Base-by-base conservation (phyloP, 2,113 vertebrate genomes). In the Peromyscus californicus region DNA sequence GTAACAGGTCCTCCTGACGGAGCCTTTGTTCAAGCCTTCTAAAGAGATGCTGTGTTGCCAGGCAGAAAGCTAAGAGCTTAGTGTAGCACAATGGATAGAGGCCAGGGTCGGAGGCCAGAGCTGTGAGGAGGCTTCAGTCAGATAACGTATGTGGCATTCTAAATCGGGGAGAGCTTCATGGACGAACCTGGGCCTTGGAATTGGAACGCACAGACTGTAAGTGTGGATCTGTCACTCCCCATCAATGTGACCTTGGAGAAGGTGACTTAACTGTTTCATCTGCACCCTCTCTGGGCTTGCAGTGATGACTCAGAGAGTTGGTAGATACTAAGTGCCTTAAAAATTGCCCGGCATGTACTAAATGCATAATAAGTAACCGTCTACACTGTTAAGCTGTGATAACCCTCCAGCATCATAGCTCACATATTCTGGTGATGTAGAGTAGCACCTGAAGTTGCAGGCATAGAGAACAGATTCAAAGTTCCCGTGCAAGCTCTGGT, bases 1-100 rank as follows among this genome's bases (percentile, higher is more conserved):
- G 84, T 95, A 95, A 83, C 87, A 95, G 94, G 97, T 89, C 75
- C 51, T 89, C 63, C 89, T n/a, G 59, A 61, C 97, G 76, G 97
- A 93, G 89, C 4, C 59, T 96, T 94, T 96, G 92, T 96, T 96
- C 89, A 57, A 10, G 51, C 9, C 88, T 96, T 96, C 79, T 93
- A 61, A 90, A 93, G 86, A 93, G 84, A 54, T 31, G 59, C 24
- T 4, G 2, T 57, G 36, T 89, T 90, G 90, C 82, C 24, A 85
- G 92, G 88, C 90, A 93, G 93, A 92, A 90, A 92, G 61, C 57
- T 87, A 26, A 93, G 79, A 92, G 84, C 65, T 67, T 59, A 63
- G 12, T 26, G 5, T 2, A 61, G 88, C 5, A 31, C 36, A 54
- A 48, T 31, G 33, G 51, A 57, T n/a, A 0, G 45, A 57, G 39